Evolutionary conservation across 1,140 invertebrate species (phyloP), one percentile per base, ranked within the genome.

Genomic region (Euwallacea similis): DNA sequence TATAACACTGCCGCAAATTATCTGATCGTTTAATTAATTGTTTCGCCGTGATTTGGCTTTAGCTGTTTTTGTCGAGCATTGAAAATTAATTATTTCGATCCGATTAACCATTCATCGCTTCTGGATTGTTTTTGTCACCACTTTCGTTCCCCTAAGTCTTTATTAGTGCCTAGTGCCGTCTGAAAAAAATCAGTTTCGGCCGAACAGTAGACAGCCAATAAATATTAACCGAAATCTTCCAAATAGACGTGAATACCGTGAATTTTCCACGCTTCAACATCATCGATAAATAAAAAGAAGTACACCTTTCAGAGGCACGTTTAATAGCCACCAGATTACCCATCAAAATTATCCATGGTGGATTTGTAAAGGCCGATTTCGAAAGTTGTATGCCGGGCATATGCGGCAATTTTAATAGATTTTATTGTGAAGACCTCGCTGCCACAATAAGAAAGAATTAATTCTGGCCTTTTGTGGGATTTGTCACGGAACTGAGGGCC

Each of bases 11-110:
- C 43, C 66, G 66, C 56, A 68, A 68, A 68, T 68, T 68, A 68
- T 60, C 66, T 68, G 66, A 68, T 68, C 33, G 50, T 68, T 68
- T 68, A 47, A 68, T 68, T 68, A 68, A 68, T 68, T 46, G 66
- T 50, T 60, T 59, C 54, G 63, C 33, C 41, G 53, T 55, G 63
- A 65, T 65, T 65, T 65, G 54, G 53, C 50, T 54, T 42, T 42
- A 16, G 21, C 7, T 55, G 47, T 53, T 47, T 63, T 16, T 47
- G 61, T 15, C 13, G 61, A 11, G 7, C n/a, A 47, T 46, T 41
- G 42, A 41, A 21, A 63, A 63, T 63, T 63, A 46, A 61, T 61
- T 61, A 61, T 61, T 50, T 50, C 46, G 46, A 50, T 50, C 13
- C 46, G 9, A 50, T 50, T 50, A 50, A 50, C 46, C 9, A 50